phyloP scores from a whole-genome alignment of 2,797 vertebrate species.

The Enteromius viviparus region DNA sequence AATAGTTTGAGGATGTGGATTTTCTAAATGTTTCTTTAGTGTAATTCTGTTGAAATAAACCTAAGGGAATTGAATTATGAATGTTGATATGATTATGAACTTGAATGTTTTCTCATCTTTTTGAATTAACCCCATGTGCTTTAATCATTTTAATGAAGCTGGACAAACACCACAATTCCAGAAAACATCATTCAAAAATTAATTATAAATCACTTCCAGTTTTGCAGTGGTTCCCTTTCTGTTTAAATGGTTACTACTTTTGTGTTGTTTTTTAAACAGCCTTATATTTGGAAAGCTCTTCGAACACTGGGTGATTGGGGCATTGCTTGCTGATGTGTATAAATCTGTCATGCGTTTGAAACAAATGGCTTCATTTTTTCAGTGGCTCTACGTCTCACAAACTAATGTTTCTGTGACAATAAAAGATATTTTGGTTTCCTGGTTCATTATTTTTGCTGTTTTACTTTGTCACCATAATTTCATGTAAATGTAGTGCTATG shows the following conservation, averaged over 20 bases:
- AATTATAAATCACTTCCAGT: not conserved
- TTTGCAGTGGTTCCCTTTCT: not conserved
- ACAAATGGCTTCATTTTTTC: slow-evolving; percentile 61
- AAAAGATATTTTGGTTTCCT: slow-evolving; percentile 71
- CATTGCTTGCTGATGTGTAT: slow-evolving; percentile 60
- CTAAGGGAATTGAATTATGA: slow-evolving; percentile 1
- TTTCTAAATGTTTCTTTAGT: slow-evolving; percentile 2
- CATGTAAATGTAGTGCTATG: not conserved
- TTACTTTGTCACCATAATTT: not conserved
- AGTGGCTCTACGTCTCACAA: slow-evolving; percentile 59
- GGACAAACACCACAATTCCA: slow-evolving; percentile 2
- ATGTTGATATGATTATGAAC: slow-evolving; percentile 28
- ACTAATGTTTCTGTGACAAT: slow-evolving; percentile 74
- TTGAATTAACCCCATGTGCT: slow-evolving; percentile 22
- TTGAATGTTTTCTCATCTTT: slow-evolving; percentile 9
- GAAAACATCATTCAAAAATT: not conserved
- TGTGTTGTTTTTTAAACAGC: not conserved
- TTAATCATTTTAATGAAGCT: slow-evolving; percentile 8
- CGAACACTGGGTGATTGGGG: slow-evolving; percentile 54
- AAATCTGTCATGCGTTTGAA: slow-evolving; percentile 67
- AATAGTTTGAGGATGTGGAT: slow-evolving; percentile 1
- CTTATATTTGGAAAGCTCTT: not conserved
- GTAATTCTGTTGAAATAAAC: slow-evolving; percentile 4
- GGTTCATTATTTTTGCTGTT: slow-evolving; percentile 18
- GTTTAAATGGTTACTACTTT: not conserved